phyloP scores from a whole-genome alignment of 2,888 invertebrate species.

The Cybosia mesomella region DNA sequence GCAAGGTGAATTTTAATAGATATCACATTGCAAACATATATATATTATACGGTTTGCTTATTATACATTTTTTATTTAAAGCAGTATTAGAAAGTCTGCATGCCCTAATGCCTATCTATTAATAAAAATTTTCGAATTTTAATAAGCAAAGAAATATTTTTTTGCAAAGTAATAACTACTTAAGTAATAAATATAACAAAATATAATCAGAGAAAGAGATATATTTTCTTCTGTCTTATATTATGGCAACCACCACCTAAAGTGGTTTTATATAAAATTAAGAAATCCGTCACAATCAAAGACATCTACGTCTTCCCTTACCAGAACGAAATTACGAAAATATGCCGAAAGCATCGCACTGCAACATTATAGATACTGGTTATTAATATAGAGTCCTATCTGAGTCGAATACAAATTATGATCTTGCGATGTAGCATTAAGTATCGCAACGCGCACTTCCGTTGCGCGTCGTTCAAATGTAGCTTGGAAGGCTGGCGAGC shows the following conservation, averaged over 20 bases:
- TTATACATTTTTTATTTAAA: no score
- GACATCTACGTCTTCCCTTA: slow-evolving; percentile 48
- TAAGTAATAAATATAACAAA: no score
- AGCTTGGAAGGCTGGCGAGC: slow-evolving; percentile 59
- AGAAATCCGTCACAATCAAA: slow-evolving; percentile 47
- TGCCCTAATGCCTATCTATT: no score
- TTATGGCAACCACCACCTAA: neutral
- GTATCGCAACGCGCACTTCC: slow-evolving; percentile 66
- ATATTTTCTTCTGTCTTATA: neutral
- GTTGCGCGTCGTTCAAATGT: slow-evolving; percentile 50
- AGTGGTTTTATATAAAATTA: slow-evolving; percentile 18
- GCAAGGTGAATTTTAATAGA: no score
- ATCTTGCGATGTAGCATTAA: slow-evolving; percentile 57
- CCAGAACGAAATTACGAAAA: slow-evolving; percentile 60
- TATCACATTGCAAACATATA: no score
- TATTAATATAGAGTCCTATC: slow-evolving; percentile 55
- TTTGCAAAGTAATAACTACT: no score
- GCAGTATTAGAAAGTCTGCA: no score
- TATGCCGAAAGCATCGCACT: slow-evolving; percentile 59
- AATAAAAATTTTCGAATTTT: no score
- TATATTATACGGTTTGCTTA: no score
- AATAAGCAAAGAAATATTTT: no score
- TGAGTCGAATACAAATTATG: slow-evolving; percentile 72
- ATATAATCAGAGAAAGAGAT: no score
- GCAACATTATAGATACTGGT: slow-evolving; percentile 65